Conservation (phyloP, 2,113 vertebrate genomes). For the Pachypanchax playfairii region DNA sequence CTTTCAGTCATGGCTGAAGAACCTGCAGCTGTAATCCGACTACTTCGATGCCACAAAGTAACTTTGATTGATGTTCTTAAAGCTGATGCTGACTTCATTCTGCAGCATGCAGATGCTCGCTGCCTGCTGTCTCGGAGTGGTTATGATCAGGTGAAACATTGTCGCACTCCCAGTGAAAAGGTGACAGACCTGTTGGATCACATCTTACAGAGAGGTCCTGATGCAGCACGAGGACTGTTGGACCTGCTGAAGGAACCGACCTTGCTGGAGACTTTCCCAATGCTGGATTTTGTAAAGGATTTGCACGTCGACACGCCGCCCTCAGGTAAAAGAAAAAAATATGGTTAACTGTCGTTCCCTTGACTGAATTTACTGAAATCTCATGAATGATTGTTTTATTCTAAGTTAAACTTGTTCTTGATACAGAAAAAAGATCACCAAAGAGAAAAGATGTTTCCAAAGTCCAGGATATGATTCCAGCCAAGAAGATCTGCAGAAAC, state of each 20-base stretch:
- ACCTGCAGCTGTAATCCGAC: constrained; percentile 36
- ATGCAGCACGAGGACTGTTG: constrained; percentile 50
- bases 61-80: constrained; percentile 69
- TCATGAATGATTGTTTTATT: neutral
- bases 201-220: constrained; percentile 61
- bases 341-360: neutral
- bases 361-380: neutral
- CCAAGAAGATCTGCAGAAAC: constrained; percentile 33
- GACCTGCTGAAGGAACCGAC: constrained; percentile 50
- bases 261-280: constrained; percentile 72
- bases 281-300: constrained; percentile 58
- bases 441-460: constrained; percentile 18
- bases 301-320: neutral
- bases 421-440: neutral
- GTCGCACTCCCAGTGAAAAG: constrained; percentile 52
- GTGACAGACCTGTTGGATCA: constrained; percentile 75
- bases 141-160: constrained; percentile 70
- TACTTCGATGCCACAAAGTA: constrained; percentile 62
- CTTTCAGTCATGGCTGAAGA: constrained; percentile 53
- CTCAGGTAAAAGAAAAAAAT: constrained; percentile 40
- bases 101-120: constrained; percentile 73
- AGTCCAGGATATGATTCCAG: constrained; percentile 6
- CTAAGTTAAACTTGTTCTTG: constrained; percentile 23
- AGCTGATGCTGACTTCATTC: constrained; percentile 70
- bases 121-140: constrained; percentile 52